Base-by-base conservation (phyloP, 2,888 invertebrate species). In the Cheilosia scutellata region DNA sequence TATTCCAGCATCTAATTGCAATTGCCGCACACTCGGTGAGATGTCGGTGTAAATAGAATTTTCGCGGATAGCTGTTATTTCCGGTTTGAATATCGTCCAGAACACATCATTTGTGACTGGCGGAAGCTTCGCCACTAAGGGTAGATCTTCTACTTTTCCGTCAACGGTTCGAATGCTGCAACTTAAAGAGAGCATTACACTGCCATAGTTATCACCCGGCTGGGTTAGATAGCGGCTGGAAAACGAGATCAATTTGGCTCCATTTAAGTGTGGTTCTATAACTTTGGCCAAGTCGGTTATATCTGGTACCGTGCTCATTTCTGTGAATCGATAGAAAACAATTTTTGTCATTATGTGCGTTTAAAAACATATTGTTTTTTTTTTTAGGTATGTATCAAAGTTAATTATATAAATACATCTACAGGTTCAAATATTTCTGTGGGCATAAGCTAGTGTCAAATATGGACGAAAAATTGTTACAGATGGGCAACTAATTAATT, bases 151-250 rank as follows among this genome's bases (percentile, higher is more conserved):
- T 5, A 86, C 72, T 7, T 31, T 66, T 0, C 89, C 90, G 77
- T 90, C 77, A 0, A 87, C 2, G n/a, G 89, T 89, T 29, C 89
- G 89, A 9, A 93, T 88, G 77, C 90, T 91, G 0, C 93, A 90
- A 31, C 88, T 87, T 3, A 92, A 88, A 0, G 92, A 92, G 0
- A 94, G 88, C 91, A 95, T 94, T 0, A 94, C 91, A 87, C 95
- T 95, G 2, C 95, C 95, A 89, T 95, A 95, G 89, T 95, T 95
- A 88, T 95, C 95, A 0, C 95, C 95, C 0, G 93, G 93, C 20
- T 93, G 93, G 9, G 94, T 94, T n/a, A 94, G 89, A 80, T 90
- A 91, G 16, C 90, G 90, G 9, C 91, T 91, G 16, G 90, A 89
- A 78, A 93, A 92, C 0, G 93, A 90, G 2, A 92, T 72, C 2